Percentiles rank a stretch among this genome's conserved stretches.
phyloP scores from a whole-genome alignment of 2,797 vertebrate species.

The Squalus acanthias region DNA sequence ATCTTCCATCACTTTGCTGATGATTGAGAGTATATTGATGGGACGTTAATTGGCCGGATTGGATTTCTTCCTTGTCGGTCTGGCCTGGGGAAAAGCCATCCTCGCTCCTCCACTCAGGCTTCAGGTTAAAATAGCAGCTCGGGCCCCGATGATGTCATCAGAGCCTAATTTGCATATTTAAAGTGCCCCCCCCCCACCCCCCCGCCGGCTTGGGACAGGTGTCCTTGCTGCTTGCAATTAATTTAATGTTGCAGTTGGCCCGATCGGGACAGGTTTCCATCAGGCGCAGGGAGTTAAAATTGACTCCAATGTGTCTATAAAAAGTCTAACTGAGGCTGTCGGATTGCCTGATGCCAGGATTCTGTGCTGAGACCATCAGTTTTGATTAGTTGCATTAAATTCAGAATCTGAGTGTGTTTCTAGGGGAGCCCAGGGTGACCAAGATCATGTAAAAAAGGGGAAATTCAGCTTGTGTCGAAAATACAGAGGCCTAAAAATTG shows the following conservation, averaged over 20 bases:
- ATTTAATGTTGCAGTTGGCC: background rate
- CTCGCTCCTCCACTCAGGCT: background rate
- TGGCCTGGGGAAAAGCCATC: background rate
- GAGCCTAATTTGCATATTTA: background rate
- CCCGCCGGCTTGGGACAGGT: background rate
- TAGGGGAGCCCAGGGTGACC: background rate
- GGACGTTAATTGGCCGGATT: no score
- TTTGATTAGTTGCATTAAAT: background rate
- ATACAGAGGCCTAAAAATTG: background rate
- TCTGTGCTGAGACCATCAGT: background rate
- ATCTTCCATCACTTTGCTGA: no score
- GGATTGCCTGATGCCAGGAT: background rate
- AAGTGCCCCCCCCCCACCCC: background rate
- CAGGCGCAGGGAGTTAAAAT: background rate
- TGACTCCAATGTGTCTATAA: background rate
- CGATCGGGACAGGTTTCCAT: background rate
- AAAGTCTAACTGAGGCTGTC: background rate
- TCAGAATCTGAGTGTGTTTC: background rate
- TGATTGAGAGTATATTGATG: no score
- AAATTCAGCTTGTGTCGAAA: background rate
- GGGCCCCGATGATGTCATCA: background rate
- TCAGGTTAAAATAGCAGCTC: background rate
- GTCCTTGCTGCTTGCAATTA: no score
- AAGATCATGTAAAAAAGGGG: background rate
- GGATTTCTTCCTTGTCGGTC: background rate